Evolutionary conservation across 2,888 invertebrate species (phyloP).

Genomic region (Acrobasis consociella): DNA sequence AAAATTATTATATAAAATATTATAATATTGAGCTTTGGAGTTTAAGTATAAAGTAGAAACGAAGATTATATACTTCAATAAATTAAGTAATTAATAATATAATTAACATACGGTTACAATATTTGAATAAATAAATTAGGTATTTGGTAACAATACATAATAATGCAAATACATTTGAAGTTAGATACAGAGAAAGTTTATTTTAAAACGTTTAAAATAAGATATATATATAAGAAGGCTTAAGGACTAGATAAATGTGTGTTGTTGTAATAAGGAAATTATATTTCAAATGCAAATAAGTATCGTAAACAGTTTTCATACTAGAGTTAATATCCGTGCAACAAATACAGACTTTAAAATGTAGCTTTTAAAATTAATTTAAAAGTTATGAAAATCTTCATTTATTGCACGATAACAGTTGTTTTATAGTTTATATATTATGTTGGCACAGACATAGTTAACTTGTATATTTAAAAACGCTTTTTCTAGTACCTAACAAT

Average conservation of each 20-base stretch:
- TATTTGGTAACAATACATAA: slow-evolving; percentile 67
- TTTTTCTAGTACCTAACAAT: too few relatives aligned
- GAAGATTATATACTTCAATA: slow-evolving; percentile 15
- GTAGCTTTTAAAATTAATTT: background rate
- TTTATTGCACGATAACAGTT: background rate
- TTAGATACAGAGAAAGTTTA: slow-evolving; percentile 16
- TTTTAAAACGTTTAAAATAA: background rate
- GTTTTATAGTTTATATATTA: too few relatives aligned
- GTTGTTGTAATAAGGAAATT: too few relatives aligned
- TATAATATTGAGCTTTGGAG: slow-evolving; percentile 11
- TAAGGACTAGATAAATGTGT: background rate
- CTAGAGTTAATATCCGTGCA: background rate
- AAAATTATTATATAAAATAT: slow-evolving; percentile 13
- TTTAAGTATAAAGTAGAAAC: slow-evolving; percentile 1
- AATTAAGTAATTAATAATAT: slow-evolving; percentile 15
- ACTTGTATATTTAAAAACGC: too few relatives aligned
- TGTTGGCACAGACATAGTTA: too few relatives aligned
- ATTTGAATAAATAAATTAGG: slow-evolving; percentile 26
- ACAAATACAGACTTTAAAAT: background rate
- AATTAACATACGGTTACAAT: slow-evolving; percentile 5
- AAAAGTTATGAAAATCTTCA: background rate
- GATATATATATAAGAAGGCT: background rate
- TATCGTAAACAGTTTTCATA: too few relatives aligned
- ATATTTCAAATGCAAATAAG: too few relatives aligned
- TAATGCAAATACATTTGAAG: slow-evolving; percentile 41